These are phyloP conservation scores for Drosophila fungiperda DNA, from an alignment of 2,888 invertebrate genomes.

Conservation along the genomic window DNA sequence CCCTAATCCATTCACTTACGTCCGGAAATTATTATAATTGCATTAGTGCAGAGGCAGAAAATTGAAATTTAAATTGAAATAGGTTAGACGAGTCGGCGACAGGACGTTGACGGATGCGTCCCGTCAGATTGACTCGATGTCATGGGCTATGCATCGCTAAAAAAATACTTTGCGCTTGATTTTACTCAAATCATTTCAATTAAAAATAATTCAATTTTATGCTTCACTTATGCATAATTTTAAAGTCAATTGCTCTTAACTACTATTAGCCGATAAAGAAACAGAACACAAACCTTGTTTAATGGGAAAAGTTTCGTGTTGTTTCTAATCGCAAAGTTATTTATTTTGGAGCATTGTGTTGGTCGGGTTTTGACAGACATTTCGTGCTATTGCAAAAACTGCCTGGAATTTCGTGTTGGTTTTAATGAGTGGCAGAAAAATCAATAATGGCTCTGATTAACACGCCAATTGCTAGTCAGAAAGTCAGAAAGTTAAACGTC, in stretches of 20 bases:
- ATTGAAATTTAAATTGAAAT: slow-evolving; percentile 82
- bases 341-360: slow-evolving; percentile 15
- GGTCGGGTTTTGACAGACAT: slow-evolving; percentile 58
- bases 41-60: slow-evolving; percentile 79
- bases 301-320: slow-evolving; percentile 43
- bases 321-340: slow-evolving; percentile 37
- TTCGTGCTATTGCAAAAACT: slow-evolving; percentile 52
- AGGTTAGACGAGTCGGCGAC: slow-evolving; percentile 47
- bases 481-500: slow-evolving; percentile 24
- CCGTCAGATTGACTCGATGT: slow-evolving; percentile 38
- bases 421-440: slow-evolving; percentile 64
- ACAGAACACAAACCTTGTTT: slow-evolving; percentile 20
- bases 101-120: slow-evolving; percentile 64
- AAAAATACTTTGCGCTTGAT: background rate
- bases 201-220: slow-evolving; percentile 31
- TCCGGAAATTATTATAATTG: slow-evolving; percentile 80
- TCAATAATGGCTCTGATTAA: slow-evolving; percentile 61
- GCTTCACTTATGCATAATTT: slow-evolving; percentile 3
- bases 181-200: slow-evolving; percentile 35
- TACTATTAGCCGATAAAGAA: slow-evolving; percentile 25
- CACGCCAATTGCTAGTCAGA: slow-evolving; percentile 49
- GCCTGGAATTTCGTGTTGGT: slow-evolving; percentile 49
- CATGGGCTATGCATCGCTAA: slow-evolving; percentile 24
- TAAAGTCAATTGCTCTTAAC: slow-evolving; percentile 43
- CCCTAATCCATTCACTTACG: slow-evolving; percentile 73